These are phyloP conservation scores for Scaptodrosophila latifasciaeformis DNA, from an alignment of 2,888 invertebrate species.

Conservation along the genomic window DNA sequence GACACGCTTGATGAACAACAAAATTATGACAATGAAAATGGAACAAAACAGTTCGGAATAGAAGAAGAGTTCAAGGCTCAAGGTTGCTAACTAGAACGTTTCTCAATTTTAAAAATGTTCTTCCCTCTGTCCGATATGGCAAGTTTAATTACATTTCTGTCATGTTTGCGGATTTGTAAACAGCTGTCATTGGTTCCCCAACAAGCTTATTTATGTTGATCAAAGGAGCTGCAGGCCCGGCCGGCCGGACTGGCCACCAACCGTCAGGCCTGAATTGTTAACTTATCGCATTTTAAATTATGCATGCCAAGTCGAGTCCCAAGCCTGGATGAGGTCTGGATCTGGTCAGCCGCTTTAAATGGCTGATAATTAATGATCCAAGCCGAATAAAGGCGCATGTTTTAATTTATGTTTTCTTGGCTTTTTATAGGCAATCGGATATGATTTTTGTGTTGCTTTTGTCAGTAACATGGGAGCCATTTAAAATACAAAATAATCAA, in stretches of 20 bases:
- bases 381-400: constrained; percentile 52
- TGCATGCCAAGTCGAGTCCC: constrained; percentile 10
- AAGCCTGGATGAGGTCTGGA: neutral
- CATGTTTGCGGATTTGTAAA: constrained; percentile 29
- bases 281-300: constrained; percentile 23
- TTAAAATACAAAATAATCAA: too few species aligned
- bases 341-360: constrained; percentile 31
- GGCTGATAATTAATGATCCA: constrained; percentile 57
- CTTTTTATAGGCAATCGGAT: too few species aligned
- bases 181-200: constrained; percentile 46
- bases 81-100: constrained; percentile 1
- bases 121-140: constrained; percentile 25
- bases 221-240: too few species aligned
- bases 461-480: too few species aligned
- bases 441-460: too few species aligned
- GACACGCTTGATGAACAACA: constrained; percentile 43
- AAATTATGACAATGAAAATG: too few species aligned
- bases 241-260: constrained; percentile 14
- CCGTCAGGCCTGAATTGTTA: constrained; percentile 2
- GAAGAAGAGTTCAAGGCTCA: too few species aligned
- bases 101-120: constrained; percentile 23
- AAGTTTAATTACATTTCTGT: constrained; percentile 17
- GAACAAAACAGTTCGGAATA: too few species aligned
- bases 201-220: too few species aligned
- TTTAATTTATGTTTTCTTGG: constrained; percentile 59